phyloP scores from a whole-genome alignment of 2,797 vertebrate species.

The Pseudomugil gertrudae region DNA sequence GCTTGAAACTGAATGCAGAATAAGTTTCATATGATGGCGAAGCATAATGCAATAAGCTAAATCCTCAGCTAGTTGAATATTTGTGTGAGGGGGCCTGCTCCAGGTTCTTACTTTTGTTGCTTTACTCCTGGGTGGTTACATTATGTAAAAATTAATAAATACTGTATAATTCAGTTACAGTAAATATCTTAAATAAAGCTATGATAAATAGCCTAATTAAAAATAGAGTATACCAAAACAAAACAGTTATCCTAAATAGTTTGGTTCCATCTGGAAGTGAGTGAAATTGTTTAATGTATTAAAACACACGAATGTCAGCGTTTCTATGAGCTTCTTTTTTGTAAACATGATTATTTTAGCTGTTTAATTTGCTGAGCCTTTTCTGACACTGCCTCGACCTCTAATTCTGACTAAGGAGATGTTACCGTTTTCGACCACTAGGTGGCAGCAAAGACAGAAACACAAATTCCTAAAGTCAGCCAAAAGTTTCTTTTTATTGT shows the following conservation, averaged over 20 bases:
- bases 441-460: slow-evolving; percentile 30
- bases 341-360: not conserved
- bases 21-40: not conserved
- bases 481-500: slow-evolving; percentile 32
- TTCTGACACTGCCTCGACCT: not conserved
- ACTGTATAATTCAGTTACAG: not conserved
- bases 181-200: not conserved
- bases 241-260: no score
- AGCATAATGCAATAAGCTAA: not conserved
- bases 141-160: not conserved
- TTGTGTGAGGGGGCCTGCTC: no score
- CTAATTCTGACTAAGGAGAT: not conserved
- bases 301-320: not conserved
- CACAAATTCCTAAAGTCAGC: slow-evolving; percentile 7
- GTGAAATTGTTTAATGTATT: no score
- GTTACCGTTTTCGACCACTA: slow-evolving; percentile 34
- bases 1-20: not conserved
- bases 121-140: not conserved
- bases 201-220: not conserved
- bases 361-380: not conserved
- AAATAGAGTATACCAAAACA: not conserved
- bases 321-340: not conserved
- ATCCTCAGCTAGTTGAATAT: not conserved
- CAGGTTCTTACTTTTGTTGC: not conserved
- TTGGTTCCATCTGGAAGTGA: no score